A percentile compares a stretch with the other conserved stretches of the same genome.
Conservation (phyloP, 2,113 vertebrate species). For the Lota lota region DNA sequence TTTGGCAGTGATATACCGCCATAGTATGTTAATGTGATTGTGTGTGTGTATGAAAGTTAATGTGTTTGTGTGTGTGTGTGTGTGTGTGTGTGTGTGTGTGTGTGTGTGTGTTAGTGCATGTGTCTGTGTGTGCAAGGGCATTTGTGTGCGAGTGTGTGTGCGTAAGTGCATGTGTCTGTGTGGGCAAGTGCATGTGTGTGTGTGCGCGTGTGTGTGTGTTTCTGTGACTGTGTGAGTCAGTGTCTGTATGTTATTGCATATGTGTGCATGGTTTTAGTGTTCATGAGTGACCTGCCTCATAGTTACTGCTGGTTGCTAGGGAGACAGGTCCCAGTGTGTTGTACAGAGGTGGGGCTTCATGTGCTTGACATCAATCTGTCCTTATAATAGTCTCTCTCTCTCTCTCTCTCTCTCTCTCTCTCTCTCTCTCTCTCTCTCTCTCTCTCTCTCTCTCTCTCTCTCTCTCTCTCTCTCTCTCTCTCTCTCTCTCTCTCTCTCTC, state of each 20-base stretch:
- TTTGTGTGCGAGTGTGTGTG: slow-evolving; percentile 1
- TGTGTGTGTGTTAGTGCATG: slow-evolving; percentile 1
- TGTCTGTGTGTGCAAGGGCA: background rate
- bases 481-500: too few relatives aligned
- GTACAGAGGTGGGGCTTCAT: slow-evolving; percentile 16
- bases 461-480: too few relatives aligned
- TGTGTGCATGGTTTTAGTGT: background rate
- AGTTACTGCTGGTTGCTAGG: slow-evolving; percentile 32
- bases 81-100: too few relatives aligned
- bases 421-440: too few relatives aligned
- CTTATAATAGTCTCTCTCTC: background rate
- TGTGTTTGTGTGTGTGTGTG: too few relatives aligned
- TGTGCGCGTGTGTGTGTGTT: background rate
- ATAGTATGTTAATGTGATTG: background rate
- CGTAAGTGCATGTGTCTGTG: background rate
- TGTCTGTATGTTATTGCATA: background rate
- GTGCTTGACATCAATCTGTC: slow-evolving; percentile 3
- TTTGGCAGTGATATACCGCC: too few relatives aligned
- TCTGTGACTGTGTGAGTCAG: background rate
- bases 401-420: too few relatives aligned
- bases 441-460: too few relatives aligned
- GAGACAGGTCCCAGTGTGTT: slow-evolving; percentile 20
- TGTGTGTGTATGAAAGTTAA: background rate
- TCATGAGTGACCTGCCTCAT: slow-evolving; percentile 14
- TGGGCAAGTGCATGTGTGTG: background rate